A percentile compares a stretch with the other conserved stretches of the same genome.
Conservation (phyloP, 2,888 invertebrate species). For the Leptinotarsa juncta region DNA sequence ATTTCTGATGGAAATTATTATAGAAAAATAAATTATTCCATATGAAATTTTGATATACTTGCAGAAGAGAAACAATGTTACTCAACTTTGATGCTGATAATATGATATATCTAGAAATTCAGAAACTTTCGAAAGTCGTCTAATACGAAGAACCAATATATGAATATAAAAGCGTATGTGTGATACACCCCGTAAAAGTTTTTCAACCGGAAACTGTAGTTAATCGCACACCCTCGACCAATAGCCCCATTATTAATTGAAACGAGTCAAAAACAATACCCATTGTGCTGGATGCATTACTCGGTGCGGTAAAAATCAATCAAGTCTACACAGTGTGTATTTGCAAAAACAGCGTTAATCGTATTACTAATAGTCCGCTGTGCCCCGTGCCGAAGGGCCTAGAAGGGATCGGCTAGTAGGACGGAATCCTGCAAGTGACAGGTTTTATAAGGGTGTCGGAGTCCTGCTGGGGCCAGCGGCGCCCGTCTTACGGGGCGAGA, state of each 20-base stretch:
- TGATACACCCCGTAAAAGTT: slow-evolving; percentile 17
- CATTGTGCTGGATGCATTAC: slow-evolving; percentile 48
- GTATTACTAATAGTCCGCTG: slow-evolving; percentile 61
- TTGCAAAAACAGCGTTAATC: slow-evolving; percentile 64
- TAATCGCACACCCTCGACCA: slow-evolving; percentile 27
- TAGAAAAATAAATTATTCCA: too few relatives aligned
- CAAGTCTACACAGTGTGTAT: slow-evolving; percentile 57
- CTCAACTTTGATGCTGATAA: too few relatives aligned
- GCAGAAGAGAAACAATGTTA: too few relatives aligned
- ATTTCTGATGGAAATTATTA: too few relatives aligned
- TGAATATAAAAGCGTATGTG: background rate
- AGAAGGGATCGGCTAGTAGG: slow-evolving; percentile 52
- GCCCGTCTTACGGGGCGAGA: slow-evolving; percentile 55
- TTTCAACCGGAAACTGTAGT: slow-evolving; percentile 34
- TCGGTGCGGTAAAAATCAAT: slow-evolving; percentile 61
- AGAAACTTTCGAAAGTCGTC: background rate
- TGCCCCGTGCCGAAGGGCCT: slow-evolving; percentile 53
- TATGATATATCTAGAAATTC: background rate
- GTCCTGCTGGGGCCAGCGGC: slow-evolving; percentile 61
- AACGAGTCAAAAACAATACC: slow-evolving; percentile 55
- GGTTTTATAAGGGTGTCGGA: slow-evolving; percentile 65
- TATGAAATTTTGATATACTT: too few relatives aligned
- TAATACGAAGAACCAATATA: background rate
- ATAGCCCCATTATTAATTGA: slow-evolving; percentile 46
- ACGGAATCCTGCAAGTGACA: slow-evolving; percentile 63